Base-by-base conservation (phyloP, 1,140 invertebrate genomes). In the Psix sp. region DNA sequence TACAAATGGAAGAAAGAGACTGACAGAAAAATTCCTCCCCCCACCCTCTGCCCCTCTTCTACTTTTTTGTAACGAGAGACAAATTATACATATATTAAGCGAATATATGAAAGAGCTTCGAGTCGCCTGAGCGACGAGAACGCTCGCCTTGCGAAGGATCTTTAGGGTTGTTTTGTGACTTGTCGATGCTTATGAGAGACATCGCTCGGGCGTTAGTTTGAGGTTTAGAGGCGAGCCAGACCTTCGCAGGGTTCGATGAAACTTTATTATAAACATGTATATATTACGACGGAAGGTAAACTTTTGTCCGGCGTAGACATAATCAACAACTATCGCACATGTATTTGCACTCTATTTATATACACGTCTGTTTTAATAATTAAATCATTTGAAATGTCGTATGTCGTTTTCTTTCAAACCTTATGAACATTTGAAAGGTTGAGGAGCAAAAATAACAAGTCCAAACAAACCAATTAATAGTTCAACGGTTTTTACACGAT, bases 261-360 rank as follows among this genome's bases (percentile, higher is more conserved):
- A 75, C 71, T 71, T 60, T 56, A 74, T 66, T 71, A 68, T 81
- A 73, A 76, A 82, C 80, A 77, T 84, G 80, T 84, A 84, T 81
- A 84, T 84, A 84, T 78, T 77, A 78, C 71, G 59, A 79, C 68
- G 74, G 65, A 78, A 56, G 62, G 57, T 52, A 76, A 66, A 49
- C 66, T 74, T 77, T 77, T 65, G 67, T 77, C 72, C 52, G 46
- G 71, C 76, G 56, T 72, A 77, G 65, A 57, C 76, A 79, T 77
- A 82, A 73, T 67, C 76, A 83, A 80, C 78, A 83, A 79, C 29
- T 80, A 83, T 83, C 77, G 82, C 77, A 82, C 74, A 78, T 84
- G 77, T 84, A 86, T 84, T 83, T 83, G 79, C 85, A 86, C 74
- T 77, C 82, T 85, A 86, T 86, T 86, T 85, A 85, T 86, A 84